Evolutionary conservation across 1,140 invertebrate genomes (phyloP).

Genomic region (Drosophila equinoxialis): DNA sequence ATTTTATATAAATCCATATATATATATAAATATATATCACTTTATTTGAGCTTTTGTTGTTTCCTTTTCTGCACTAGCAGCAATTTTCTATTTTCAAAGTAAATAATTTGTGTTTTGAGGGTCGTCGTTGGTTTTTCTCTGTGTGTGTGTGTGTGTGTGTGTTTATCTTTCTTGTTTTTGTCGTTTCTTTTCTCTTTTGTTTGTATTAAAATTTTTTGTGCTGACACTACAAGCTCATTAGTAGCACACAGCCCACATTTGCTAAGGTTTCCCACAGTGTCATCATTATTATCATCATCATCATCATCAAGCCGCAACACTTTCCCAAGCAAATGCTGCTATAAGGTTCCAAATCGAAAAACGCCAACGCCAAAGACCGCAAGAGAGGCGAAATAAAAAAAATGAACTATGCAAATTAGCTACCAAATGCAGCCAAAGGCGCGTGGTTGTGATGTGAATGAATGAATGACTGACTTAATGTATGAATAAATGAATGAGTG

Average conservation of each 20-base stretch:
- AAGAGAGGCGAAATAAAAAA: conserved; percentile 23
- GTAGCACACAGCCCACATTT: conserved; percentile 67
- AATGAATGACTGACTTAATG: conserved; percentile 17
- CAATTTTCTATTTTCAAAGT: conserved; percentile 46
- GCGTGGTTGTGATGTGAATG: conserved; percentile 52
- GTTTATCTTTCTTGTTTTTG: conserved; percentile 14
- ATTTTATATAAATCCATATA: neutral
- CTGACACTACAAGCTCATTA: conserved; percentile 75
- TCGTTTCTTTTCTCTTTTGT: conserved; percentile 20
- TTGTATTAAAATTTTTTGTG: conserved; percentile 31
- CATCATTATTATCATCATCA: conserved; percentile 52
- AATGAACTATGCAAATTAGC: conserved; percentile 77
- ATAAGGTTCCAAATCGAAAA: conserved; percentile 53
- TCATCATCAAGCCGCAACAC: conserved; percentile 65
- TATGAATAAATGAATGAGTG: conserved; percentile 33
- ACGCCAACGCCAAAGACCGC: conserved; percentile 47
- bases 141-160: neutral
- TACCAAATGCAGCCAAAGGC: conserved; percentile 62
- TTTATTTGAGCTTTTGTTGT: conserved; percentile 25
- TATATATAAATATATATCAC: conserved; percentile 22
- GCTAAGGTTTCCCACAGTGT: conserved; percentile 78
- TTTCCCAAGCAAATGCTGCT: conserved; percentile 61
- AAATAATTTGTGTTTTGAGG: conserved; percentile 31
- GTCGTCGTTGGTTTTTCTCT: conserved; percentile 14
- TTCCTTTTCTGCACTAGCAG: conserved; percentile 38